phyloP scores from a whole-genome alignment of 2,888 invertebrate species.

The Sinodicranocentrus sp. region DNA sequence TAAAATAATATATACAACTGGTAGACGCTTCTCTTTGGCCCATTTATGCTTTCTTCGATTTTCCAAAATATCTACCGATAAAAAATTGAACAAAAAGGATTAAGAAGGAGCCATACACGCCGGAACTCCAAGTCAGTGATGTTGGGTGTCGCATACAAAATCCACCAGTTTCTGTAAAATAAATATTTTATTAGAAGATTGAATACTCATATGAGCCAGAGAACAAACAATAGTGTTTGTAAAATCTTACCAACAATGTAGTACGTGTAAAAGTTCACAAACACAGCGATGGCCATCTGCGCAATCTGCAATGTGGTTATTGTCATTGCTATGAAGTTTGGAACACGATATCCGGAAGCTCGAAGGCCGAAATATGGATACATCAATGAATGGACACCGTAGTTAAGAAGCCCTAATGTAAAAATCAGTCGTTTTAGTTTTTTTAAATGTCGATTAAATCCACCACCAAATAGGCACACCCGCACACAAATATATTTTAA shows the following conservation, averaged over 20 bases:
- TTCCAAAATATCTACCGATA: neutral
- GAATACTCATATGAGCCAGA: no score
- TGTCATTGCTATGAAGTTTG: neutral
- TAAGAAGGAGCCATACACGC: neutral
- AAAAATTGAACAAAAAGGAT: neutral
- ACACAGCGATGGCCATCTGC: conserved; percentile 6
- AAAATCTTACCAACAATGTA: conserved; percentile 4
- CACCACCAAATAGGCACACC: neutral
- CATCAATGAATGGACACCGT: conserved; percentile 11
- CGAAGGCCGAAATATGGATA: conserved; percentile 9
- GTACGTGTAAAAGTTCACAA: conserved; percentile 9
- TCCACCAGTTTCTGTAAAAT: conserved; percentile 3
- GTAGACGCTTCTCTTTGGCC: no score
- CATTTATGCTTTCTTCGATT: neutral
- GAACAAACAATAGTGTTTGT: no score
- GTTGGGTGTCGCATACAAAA: conserved; percentile 10
- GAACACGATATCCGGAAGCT: neutral
- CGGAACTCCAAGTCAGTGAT: neutral
- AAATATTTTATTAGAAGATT: neutral
- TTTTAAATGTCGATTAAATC: no score
- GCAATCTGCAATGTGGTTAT: conserved; percentile 10
- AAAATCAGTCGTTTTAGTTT: no score
- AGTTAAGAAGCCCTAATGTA: no score
- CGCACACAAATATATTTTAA: neutral
- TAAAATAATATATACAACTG: no score